Evolutionary conservation across 2,113 vertebrate genomes (phyloP).

Genomic region (human): GRCh38 chr5:141263001-141263500

Average conservation of each 20-base stretch:
- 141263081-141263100: background rate
- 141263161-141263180: too few species aligned
- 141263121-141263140: background rate
- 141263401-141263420: conserved; percentile 70
- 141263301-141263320: conserved; percentile 85
- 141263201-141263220: too few species aligned
- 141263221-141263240: too few species aligned
- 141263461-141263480: conserved; percentile 78
- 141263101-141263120: background rate
- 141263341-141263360: conserved; percentile 79
- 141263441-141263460: conserved; percentile 81
- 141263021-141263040: background rate
- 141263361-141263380: conserved; percentile 80
- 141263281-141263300: conserved; percentile 88
- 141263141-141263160: too few species aligned
- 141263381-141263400: conserved; percentile 77
- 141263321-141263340: conserved; percentile 87
- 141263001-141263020: background rate
- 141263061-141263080: background rate
- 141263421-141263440: conserved; percentile 85
- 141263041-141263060: background rate
- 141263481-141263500: conserved; percentile 80
- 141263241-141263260: conserved; percentile 92
- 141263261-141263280: conserved; percentile 87
- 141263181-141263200: too few species aligned